phyloP scores from a whole-genome alignment of 2,888 invertebrate species.

The Ferdinandea cuprea region DNA sequence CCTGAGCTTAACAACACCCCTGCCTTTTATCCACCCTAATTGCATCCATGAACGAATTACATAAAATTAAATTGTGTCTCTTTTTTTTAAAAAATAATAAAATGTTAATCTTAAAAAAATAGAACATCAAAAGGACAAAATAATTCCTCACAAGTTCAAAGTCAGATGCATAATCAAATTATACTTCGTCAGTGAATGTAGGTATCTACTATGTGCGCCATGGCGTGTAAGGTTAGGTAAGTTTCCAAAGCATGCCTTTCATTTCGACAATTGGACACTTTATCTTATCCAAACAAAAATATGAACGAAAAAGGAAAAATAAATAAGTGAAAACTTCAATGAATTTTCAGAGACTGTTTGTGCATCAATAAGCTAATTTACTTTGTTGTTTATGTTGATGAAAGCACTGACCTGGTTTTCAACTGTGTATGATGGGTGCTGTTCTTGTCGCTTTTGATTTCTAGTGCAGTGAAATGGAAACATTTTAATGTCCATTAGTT shows the following conservation, averaged over 20 bases:
- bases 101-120: background rate
- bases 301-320: conserved; percentile 60
- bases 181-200: background rate
- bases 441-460: background rate
- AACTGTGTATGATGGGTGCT: background rate
- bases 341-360: conserved; percentile 9
- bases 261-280: conserved; percentile 2
- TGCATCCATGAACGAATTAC: too few relatives aligned
- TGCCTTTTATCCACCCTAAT: too few relatives aligned
- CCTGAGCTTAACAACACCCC: too few relatives aligned
- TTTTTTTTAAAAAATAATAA: too few relatives aligned
- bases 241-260: background rate
- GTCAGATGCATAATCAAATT: conserved; percentile 28
- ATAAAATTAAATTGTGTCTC: too few relatives aligned
- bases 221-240: background rate
- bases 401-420: conserved; percentile 34
- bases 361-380: conserved; percentile 44
- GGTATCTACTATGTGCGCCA: background rate
- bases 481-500: too few relatives aligned
- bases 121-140: background rate
- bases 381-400: conserved; percentile 41
- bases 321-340: conserved; percentile 14
- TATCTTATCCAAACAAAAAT: background rate
- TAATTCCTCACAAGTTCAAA: conserved; percentile 1
- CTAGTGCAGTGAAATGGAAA: background rate